Percentiles rank a stretch among this genome's conserved stretches.
These are phyloP conservation scores for Mesitornis unicolor DNA, from an alignment of 2,113 vertebrate genomes.

Conservation along the genomic window DNA sequence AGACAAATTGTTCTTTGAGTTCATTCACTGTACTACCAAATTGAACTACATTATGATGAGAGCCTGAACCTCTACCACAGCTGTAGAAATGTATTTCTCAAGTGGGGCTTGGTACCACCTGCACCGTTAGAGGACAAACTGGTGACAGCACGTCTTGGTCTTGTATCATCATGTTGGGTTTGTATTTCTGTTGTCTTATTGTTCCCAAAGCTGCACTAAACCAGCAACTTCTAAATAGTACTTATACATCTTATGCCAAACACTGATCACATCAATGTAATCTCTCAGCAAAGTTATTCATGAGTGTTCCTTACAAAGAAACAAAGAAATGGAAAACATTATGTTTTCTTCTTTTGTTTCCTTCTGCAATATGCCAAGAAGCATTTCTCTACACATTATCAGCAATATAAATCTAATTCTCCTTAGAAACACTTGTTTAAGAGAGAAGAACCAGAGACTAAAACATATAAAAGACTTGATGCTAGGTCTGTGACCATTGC, in stretches of 20 bases:
- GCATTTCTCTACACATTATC: background rate
- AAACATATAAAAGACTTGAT: background rate
- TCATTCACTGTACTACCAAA: background rate
- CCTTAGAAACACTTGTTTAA: conserved; percentile 24
- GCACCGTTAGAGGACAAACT: background rate
- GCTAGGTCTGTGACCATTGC: background rate
- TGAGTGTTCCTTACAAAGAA: background rate
- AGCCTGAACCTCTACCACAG: background rate
- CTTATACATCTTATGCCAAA: background rate
- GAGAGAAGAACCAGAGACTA: background rate
- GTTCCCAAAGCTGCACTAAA: background rate
- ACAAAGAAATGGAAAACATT: background rate
- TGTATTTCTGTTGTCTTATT: background rate
- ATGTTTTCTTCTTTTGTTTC: background rate
- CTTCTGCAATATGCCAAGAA: background rate
- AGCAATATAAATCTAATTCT: conserved; percentile 25
- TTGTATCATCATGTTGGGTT: background rate
- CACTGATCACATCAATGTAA: background rate
- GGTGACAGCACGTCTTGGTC: background rate
- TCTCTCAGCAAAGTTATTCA: background rate
- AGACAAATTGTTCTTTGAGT: background rate
- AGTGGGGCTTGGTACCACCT: background rate
- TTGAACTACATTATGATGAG: background rate
- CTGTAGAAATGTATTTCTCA: background rate
- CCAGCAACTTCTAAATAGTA: background rate